Conservation (phyloP, 2,888 invertebrate species). For the Omphaloscelis lunosa region DNA sequence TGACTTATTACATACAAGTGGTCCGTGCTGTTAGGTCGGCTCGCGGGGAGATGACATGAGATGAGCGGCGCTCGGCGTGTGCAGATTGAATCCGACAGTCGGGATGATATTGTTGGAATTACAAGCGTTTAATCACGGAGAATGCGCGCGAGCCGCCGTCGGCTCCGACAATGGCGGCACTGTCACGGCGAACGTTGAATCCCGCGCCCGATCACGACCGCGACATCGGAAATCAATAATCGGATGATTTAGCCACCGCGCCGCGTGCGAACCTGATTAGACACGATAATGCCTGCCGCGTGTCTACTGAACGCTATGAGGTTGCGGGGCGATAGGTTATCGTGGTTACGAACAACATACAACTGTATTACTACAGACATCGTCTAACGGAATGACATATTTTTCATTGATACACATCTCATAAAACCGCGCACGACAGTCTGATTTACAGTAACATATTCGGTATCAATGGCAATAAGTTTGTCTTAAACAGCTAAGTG, state of each 20-base stretch:
- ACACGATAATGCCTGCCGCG: slow-evolving; percentile 87
- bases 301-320: slow-evolving; percentile 79
- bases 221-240: slow-evolving; percentile 91
- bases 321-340: slow-evolving; percentile 87
- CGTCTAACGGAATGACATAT: slow-evolving; percentile 86
- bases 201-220: slow-evolving; percentile 89
- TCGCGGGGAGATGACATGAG: slow-evolving; percentile 77
- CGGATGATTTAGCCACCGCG: slow-evolving; percentile 90
- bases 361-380: slow-evolving; percentile 80
- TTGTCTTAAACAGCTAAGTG: slow-evolving; percentile 75
- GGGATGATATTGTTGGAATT: slow-evolving; percentile 89
- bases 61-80: slow-evolving; percentile 74
- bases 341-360: slow-evolving; percentile 81
- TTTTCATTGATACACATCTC: slow-evolving; percentile 85
- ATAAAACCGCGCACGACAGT: slow-evolving; percentile 81
- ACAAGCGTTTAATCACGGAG: slow-evolving; percentile 89
- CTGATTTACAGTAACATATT: slow-evolving; percentile 83
- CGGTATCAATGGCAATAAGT: slow-evolving; percentile 80
- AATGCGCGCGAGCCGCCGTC: slow-evolving; percentile 81
- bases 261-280: slow-evolving; percentile 91
- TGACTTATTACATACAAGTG: slow-evolving; percentile 71
- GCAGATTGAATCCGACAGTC: slow-evolving; percentile 87
- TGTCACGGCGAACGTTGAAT: slow-evolving; percentile 87
- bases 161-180: slow-evolving; percentile 86
- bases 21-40: slow-evolving; percentile 66